A percentile compares a stretch with the other conserved stretches of the same genome.
These are phyloP conservation scores for Cebuella pygmaea DNA, from an alignment of 2,797 vertebrate species.

Conservation along the genomic window DNA sequence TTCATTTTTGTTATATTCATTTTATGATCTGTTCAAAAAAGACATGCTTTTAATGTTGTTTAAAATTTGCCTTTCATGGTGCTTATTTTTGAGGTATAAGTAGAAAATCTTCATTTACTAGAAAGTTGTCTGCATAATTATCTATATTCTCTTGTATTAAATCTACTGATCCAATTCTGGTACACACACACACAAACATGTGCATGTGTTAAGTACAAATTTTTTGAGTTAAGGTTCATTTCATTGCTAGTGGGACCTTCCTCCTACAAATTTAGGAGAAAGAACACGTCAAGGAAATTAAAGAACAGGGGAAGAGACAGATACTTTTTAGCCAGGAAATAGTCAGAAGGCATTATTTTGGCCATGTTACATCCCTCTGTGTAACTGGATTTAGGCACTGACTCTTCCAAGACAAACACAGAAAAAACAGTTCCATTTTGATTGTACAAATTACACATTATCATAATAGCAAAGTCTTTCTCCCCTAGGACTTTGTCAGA, in stretches of 20 bases:
- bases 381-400: not conserved
- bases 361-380: too few species aligned
- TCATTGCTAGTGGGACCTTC: not conserved
- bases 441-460: not conserved
- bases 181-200: not conserved
- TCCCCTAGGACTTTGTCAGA: not conserved
- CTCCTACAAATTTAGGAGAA: not conserved
- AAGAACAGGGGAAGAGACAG: not conserved
- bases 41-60: not conserved
- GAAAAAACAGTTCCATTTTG: not conserved
- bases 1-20: not conserved
- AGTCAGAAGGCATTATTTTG: not conserved
- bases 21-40: not conserved
- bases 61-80: not conserved
- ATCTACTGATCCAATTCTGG: not conserved
- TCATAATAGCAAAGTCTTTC: not conserved
- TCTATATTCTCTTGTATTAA: not conserved
- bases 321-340: not conserved
- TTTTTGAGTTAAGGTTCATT: not conserved
- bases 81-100: not conserved
- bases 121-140: not conserved
- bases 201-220: not conserved
- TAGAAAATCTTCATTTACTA: not conserved
- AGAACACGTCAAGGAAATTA: not conserved
- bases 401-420: not conserved